These are phyloP conservation scores for Lutjanus campechanus DNA, from an alignment of 2,797 vertebrate genomes.

Conservation along the genomic window DNA sequence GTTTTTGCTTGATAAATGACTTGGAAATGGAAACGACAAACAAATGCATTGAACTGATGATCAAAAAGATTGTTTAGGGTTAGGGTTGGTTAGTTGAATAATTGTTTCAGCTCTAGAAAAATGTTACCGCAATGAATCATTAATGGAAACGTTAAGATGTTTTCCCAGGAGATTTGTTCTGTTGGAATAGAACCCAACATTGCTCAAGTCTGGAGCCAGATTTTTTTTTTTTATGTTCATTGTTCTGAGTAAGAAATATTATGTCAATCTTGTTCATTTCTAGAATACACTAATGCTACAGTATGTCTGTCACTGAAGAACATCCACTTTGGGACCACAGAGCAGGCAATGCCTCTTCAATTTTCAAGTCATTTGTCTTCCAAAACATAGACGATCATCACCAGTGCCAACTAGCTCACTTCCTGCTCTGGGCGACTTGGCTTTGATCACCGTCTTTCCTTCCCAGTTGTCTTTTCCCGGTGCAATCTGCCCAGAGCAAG, in stretches of 20 bases:
- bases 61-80: not conserved
- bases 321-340: constrained; percentile 18
- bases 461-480: constrained; percentile 57
- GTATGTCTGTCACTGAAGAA: constrained; percentile 14
- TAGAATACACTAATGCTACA: not conserved
- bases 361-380: constrained; percentile 58
- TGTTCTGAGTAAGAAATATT: not conserved
- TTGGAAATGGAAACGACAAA: not conserved
- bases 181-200: not conserved
- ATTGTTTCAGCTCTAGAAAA: not conserved
- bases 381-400: constrained; percentile 49
- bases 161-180: not conserved
- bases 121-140: not conserved
- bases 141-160: not conserved
- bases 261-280: constrained; percentile 11
- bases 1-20: not conserved
- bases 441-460: constrained; percentile 62
- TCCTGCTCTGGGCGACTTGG: constrained; percentile 68
- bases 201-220: not conserved
- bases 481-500: constrained; percentile 56
- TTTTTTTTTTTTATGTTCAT: not conserved
- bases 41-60: not conserved
- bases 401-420: constrained; percentile 52
- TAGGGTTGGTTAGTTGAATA: not conserved
- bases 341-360: constrained; percentile 34